phyloP scores from a whole-genome alignment of 1,140 invertebrate genomes.

The Drosophila busckii region DNA sequence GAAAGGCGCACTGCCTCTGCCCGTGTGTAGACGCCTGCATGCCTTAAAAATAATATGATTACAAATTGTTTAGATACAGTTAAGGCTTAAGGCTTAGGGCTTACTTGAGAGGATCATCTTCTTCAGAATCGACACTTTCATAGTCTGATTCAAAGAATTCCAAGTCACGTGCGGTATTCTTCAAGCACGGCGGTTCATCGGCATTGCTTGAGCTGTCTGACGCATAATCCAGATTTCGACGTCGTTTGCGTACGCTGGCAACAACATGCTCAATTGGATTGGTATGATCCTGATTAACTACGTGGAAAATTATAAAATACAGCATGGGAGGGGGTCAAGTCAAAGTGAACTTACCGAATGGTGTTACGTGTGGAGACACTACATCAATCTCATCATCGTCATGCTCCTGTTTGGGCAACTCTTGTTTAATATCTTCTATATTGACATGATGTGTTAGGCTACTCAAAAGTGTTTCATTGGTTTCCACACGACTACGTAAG shows the following conservation, averaged over 20 bases:
- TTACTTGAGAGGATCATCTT: slow-evolving; percentile 89
- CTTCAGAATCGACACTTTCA: slow-evolving; percentile 88
- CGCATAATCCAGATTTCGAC: slow-evolving; percentile 84
- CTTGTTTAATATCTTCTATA: slow-evolving; percentile 49
- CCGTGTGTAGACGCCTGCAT: slow-evolving; percentile 91
- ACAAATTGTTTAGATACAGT: neutral
- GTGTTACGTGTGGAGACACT: slow-evolving; percentile 79
- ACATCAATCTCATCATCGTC: slow-evolving; percentile 77
- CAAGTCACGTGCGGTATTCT: slow-evolving; percentile 83
- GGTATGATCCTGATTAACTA: slow-evolving; percentile 71
- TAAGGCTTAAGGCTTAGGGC: neutral
- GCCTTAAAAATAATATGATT: slow-evolving; percentile 79
- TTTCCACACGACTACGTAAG: slow-evolving; percentile 58
- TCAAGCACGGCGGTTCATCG: slow-evolving; percentile 83
- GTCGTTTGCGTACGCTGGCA: slow-evolving; percentile 80
- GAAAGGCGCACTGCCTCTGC: slow-evolving; percentile 91
- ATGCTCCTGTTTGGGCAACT: slow-evolving; percentile 26
- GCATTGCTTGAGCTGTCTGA: slow-evolving; percentile 86
- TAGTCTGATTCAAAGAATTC: slow-evolving; percentile 86
- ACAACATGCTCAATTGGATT: slow-evolving; percentile 82
- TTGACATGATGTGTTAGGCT: slow-evolving; percentile 66
- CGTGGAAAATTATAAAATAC: neutral
- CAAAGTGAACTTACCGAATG: slow-evolving; percentile 80
- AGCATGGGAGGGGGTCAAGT: neutral
- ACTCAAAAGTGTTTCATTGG: slow-evolving; percentile 67